Evolutionary conservation across 2,113 vertebrate species (phyloP), one percentile per base, ranked within the genome.

Genomic region (Ophthalmotilapia sp.): DNA sequence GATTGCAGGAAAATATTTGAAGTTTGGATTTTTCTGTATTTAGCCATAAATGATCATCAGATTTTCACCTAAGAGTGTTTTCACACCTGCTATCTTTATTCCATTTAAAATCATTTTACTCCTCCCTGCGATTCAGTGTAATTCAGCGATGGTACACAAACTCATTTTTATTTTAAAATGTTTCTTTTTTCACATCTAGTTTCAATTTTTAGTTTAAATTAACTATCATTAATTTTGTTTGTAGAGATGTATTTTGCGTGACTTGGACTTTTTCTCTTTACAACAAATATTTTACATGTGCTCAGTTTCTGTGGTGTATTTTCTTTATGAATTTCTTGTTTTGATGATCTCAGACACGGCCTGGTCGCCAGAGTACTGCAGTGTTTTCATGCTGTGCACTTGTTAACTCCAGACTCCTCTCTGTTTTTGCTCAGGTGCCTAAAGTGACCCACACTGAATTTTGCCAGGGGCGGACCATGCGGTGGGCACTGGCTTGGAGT

Each of bases 401-500:
- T 58, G 79, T 56, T 68, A 38, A 73, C 38, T 14, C 21, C 58
- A 68, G 45, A 0, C n/a, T 42, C 12, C 45, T 86, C 38, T 79
- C 79, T 12, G 2, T 51, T 65, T 49, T 11, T 86, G 7, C 82
- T 97, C 89, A 99, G 98, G 98, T 99, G 60, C 96, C 97, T 56
- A 99, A 98, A 95, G 98, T 99, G 75, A 99, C 98, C 19, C 97
- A 98, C 89, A 99, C 99, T 7, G 98, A 99, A 94, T 99, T 99
- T 95, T 99, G 97, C 90, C 98, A 99, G 94, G 99, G 99, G 6
- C 97, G 98, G 10, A 99, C 99, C 54, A 99, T 99, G 98, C 96
- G 98, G 40, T 99, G 99, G 99, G 98, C 98, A 2, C 96, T 99
- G 90, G 99, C 99, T 2, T 99, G 99, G 98, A 99, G 98, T 93